These are phyloP conservation scores for Pachydiplax longipennis DNA, from an alignment of 2,888 invertebrate species.

Conservation along the genomic window DNA sequence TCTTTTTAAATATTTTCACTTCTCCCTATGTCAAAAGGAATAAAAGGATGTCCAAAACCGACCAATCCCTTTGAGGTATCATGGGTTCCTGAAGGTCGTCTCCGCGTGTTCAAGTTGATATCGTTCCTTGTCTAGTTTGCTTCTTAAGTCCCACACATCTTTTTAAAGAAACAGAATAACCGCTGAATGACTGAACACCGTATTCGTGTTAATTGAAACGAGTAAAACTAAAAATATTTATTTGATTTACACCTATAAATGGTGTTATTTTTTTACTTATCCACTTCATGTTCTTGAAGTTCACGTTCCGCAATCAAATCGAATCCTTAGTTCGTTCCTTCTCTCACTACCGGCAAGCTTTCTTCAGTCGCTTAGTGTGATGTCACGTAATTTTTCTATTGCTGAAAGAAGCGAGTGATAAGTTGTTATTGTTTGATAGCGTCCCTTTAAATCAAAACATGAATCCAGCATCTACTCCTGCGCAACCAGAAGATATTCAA, in stretches of 20 bases:
- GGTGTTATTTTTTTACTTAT: not conserved
- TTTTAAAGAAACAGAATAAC: not conserved
- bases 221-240: too few relatives aligned
- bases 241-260: too few relatives aligned
- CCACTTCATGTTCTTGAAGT: not conserved
- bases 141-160: not conserved
- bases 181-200: not conserved
- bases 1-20: not conserved
- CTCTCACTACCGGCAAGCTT: slow-evolving; percentile 23
- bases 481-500: slow-evolving; percentile 76
- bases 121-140: not conserved
- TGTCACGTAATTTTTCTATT: slow-evolving; percentile 13
- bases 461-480: slow-evolving; percentile 77
- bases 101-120: not conserved
- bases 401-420: not conserved
- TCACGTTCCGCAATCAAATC: not conserved
- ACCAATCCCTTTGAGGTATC: slow-evolving; percentile 44
- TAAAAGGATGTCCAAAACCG: slow-evolving; percentile 27
- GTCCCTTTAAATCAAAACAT: slow-evolving; percentile 57
- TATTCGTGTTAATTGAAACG: too few relatives aligned
- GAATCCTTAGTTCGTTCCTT: not conserved
- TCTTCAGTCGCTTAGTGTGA: not conserved
- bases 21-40: not conserved
- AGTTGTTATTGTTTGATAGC: not conserved
- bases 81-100: slow-evolving; percentile 35